A percentile compares a stretch with the other conserved stretches of the same genome.
phyloP scores from a whole-genome alignment of 2,888 invertebrate genomes.

The Glyphotaelius pellucidus region DNA sequence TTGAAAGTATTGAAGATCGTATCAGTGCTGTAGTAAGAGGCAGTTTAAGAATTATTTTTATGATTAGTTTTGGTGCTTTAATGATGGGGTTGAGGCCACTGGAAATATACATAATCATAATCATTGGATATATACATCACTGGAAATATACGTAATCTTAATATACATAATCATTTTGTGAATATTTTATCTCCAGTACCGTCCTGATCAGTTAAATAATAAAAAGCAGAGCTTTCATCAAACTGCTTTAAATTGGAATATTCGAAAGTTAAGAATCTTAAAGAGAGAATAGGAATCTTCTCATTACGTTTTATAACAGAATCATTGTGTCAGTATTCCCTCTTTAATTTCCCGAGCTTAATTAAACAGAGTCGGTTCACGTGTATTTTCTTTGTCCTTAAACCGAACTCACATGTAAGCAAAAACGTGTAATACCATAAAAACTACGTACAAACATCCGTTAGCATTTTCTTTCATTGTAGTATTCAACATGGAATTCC shows the following conservation, averaged over 20 bases:
- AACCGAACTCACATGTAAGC: background rate
- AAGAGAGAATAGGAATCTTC: background rate
- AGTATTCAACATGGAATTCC: background rate
- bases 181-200: too few species aligned
- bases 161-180: too few species aligned
- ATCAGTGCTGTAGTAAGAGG: too few species aligned
- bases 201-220: background rate
- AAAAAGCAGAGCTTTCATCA: background rate
- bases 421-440: background rate
- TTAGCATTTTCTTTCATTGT: slow-evolving; percentile 10
- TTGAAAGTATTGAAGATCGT: too few species aligned
- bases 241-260: background rate
- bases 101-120: too few species aligned
- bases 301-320: background rate
- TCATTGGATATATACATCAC: too few species aligned
- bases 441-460: background rate
- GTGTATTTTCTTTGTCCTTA: background rate
- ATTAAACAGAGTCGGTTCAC: background rate
- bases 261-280: background rate
- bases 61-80: too few species aligned
- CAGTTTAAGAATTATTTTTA: too few species aligned
- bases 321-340: background rate
- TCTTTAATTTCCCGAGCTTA: background rate
- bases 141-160: too few species aligned
- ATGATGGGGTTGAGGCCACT: too few species aligned